Percentiles rank a stretch among this genome's conserved stretches.
Evolutionary conservation across 2,113 vertebrate species (phyloP).

Genomic region (Pelvicachromis taeniatus): DNA sequence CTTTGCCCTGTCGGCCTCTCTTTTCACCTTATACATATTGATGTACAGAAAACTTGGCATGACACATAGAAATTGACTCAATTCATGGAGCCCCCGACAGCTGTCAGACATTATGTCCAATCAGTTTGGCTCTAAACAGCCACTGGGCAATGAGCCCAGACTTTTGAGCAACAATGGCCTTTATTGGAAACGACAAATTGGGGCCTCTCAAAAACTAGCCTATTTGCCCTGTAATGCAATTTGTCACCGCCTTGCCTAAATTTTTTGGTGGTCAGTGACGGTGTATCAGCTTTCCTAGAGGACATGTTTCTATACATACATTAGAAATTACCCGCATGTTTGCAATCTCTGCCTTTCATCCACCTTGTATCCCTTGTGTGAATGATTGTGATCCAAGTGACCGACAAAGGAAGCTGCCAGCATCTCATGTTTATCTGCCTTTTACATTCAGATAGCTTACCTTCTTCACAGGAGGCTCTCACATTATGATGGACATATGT

Average conservation of each 20-base stretch:
- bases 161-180: constrained; percentile 53
- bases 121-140: constrained; percentile 59
- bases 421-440: background rate
- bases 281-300: constrained; percentile 29
- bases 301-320: background rate
- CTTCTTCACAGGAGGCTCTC: background rate
- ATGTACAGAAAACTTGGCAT: constrained; percentile 59
- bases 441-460: background rate
- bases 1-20: constrained; percentile 27
- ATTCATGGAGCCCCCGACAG: constrained; percentile 53
- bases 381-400: background rate
- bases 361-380: background rate
- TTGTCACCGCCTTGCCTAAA: constrained; percentile 51
- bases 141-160: constrained; percentile 62
- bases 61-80: constrained; percentile 49
- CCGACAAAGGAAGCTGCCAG: background rate
- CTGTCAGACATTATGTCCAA: constrained; percentile 74
- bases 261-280: constrained; percentile 34
- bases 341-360: background rate
- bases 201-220: constrained; percentile 49
- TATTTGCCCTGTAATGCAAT: constrained; percentile 49
- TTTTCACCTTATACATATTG: constrained; percentile 59
- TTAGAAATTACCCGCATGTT: background rate
- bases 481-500: background rate
- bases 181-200: constrained; percentile 74